Percentiles rank a stretch among this genome's conserved stretches.
These are phyloP conservation scores for Rugalucina vietnamica DNA, from an alignment of 2,888 invertebrate species.

Conservation along the genomic window DNA sequence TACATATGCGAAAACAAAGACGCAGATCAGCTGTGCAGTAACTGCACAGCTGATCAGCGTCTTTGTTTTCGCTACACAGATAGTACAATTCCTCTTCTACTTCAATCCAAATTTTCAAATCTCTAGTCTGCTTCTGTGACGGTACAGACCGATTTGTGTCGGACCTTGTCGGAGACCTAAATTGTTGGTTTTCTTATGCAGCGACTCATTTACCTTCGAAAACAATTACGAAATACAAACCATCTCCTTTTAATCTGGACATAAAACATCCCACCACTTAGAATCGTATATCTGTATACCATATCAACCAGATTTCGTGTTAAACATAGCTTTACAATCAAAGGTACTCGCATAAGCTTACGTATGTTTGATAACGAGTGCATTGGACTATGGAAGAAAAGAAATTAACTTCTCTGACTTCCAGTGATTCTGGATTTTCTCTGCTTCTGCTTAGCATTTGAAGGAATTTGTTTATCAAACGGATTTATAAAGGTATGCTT, in stretches of 20 bases:
- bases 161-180: too few relatives aligned
- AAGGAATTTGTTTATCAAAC: neutral
- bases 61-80: too few relatives aligned
- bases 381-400: constrained; percentile 1
- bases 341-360: neutral
- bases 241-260: neutral
- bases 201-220: constrained; percentile 3
- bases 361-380: neutral
- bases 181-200: too few relatives aligned
- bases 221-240: constrained; percentile 12
- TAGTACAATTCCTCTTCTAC: too few relatives aligned
- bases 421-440: constrained; percentile 5
- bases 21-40: too few relatives aligned
- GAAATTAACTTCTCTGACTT: too few relatives aligned
- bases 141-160: too few relatives aligned
- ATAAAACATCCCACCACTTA: constrained; percentile 5
- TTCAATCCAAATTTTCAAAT: too few relatives aligned
- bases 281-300: neutral
- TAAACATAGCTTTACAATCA: constrained; percentile 7
- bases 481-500: too few relatives aligned
- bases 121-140: too few relatives aligned
- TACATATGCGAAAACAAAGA: too few relatives aligned
- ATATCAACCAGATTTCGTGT: neutral
- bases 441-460: neutral
- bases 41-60: too few relatives aligned